Evolutionary conservation across 2,888 invertebrate genomes (phyloP).

Genomic region (Rapana venosa): DNA sequence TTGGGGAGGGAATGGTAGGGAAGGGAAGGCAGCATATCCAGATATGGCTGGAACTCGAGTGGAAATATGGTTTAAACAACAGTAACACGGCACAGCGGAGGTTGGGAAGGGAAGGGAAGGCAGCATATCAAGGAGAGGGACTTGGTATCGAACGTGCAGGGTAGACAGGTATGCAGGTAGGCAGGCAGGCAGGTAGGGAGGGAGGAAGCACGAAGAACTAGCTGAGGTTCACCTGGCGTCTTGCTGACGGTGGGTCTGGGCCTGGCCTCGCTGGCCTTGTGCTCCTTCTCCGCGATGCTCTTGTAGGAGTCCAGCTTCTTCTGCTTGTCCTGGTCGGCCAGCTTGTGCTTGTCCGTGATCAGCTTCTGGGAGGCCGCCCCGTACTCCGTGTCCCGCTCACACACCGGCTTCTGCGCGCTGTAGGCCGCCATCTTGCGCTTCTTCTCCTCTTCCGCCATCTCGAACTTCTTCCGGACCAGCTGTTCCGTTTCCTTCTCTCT

Average conservation of each 20-base stretch:
- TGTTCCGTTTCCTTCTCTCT: constrained; percentile 73
- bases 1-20: neutral
- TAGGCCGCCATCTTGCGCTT: constrained; percentile 56
- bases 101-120: neutral
- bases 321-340: constrained; percentile 75
- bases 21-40: neutral
- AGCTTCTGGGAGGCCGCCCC: constrained; percentile 39
- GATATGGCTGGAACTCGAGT: too few species aligned
- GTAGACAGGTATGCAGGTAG: too few species aligned
- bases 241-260: constrained; percentile 45
- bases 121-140: neutral
- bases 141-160: too few species aligned
- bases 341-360: constrained; percentile 50
- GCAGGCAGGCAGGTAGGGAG: neutral
- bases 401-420: constrained; percentile 48
- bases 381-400: constrained; percentile 51
- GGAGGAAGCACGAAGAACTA: neutral
- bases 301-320: constrained; percentile 67
- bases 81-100: neutral
- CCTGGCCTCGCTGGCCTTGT: constrained; percentile 44
- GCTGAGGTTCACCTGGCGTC: constrained; percentile 42
- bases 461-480: constrained; percentile 75
- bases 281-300: constrained; percentile 42
- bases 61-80: too few species aligned
- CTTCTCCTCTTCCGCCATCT: constrained; percentile 72